Percentiles rank a stretch among this genome's conserved stretches.
Conservation (phyloP, 2,888 invertebrate genomes). For the Ophioninae sp. region DNA sequence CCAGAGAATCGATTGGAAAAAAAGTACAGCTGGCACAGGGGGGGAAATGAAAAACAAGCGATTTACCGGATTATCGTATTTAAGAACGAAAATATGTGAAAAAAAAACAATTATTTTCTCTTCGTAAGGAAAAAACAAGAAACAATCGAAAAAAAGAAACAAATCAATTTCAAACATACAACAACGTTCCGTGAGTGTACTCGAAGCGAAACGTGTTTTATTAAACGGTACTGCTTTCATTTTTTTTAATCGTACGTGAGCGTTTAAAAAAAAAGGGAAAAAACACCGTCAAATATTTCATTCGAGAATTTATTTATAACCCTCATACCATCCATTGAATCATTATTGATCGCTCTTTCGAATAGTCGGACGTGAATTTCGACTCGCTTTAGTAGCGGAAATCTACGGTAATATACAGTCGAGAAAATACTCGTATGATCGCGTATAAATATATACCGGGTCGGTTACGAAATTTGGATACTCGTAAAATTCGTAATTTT, state of each 20-base stretch:
- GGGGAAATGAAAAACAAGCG: constrained; percentile 25
- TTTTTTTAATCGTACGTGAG: constrained; percentile 70
- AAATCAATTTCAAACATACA: constrained; percentile 43
- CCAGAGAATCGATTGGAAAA: constrained; percentile 48
- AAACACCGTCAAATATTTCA: constrained; percentile 26
- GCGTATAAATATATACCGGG: no score
- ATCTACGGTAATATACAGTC: neutral
- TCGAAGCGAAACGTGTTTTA: constrained; percentile 72
- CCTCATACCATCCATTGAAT: neutral
- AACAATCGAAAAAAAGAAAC: constrained; percentile 12
- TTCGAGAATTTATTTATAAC: constrained; percentile 26
- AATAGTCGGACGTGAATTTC: neutral
- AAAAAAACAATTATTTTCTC: constrained; percentile 51
- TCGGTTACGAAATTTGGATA: no score
- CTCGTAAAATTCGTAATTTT: neutral
- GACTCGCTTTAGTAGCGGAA: neutral
- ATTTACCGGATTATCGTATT: constrained; percentile 33
- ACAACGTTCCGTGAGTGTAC: constrained; percentile 63
- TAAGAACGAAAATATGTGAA: constrained; percentile 39
- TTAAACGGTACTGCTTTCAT: constrained; percentile 78
- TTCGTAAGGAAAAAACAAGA: constrained; percentile 33
- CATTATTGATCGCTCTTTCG: neutral
- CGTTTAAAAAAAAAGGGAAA: constrained; percentile 40
- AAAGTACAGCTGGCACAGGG: constrained; percentile 34
- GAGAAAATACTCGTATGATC: neutral